These are phyloP conservation scores for Eptatretus burgeri DNA, from an alignment of 2,113 vertebrate species.

Conservation along the genomic window DNA sequence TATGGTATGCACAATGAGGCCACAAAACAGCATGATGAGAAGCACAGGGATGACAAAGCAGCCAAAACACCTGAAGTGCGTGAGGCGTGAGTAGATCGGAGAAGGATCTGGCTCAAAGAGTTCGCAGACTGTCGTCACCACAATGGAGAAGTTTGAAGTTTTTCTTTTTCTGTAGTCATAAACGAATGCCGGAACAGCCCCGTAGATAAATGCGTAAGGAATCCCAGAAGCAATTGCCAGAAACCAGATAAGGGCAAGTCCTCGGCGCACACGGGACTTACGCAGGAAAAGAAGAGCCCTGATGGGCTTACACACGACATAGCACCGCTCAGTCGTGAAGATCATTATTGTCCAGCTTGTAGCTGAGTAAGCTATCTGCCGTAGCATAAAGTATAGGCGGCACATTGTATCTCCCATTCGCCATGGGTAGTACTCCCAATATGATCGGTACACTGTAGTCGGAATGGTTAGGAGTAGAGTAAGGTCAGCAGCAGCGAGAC, in stretches of 20 bases:
- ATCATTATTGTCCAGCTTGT: constrained; percentile 30
- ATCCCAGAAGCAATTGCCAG: constrained; percentile 19
- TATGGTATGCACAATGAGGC: constrained; percentile 23
- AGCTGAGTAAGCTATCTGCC: constrained; percentile 25
- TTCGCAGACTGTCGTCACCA: constrained; percentile 27
- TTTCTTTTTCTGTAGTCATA: constrained; percentile 21
- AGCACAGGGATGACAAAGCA: constrained; percentile 25
- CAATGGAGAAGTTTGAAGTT: constrained; percentile 16
- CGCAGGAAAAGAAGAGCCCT: constrained; percentile 22
- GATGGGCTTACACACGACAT: constrained; percentile 30
- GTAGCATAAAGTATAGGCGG: constrained; percentile 27
- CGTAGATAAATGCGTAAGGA: constrained; percentile 25
- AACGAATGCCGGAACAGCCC: constrained; percentile 20
- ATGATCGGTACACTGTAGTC: constrained; percentile 25
- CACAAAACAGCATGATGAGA: constrained; percentile 20
- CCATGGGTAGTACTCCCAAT: constrained; percentile 34
- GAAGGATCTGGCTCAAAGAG: constrained; percentile 24
- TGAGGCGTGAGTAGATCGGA: constrained; percentile 19
- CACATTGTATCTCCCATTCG: constrained; percentile 19
- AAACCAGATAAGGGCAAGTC: constrained; percentile 19
- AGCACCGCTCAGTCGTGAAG: constrained; percentile 23
- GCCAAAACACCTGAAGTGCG: constrained; percentile 18
- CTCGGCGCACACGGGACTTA: constrained; percentile 17
- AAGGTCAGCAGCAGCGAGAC: constrained; percentile 19
- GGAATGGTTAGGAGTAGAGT: constrained; percentile 24